Base-by-base conservation (phyloP, 1,140 invertebrate genomes). In the Meteorus sp. region DNA sequence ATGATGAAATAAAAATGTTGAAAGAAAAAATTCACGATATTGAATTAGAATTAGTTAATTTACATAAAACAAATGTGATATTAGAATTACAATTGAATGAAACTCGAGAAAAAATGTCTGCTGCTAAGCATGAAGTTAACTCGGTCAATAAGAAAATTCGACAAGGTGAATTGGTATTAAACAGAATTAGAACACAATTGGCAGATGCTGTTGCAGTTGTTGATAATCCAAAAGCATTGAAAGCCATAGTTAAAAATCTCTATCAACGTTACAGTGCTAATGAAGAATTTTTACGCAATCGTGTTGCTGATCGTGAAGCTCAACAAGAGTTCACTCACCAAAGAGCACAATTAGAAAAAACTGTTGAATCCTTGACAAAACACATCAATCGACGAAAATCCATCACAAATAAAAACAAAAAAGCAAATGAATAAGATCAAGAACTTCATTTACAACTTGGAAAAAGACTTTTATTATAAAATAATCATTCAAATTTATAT, bases 291-390 rank as follows among this genome's bases (percentile, higher is more conserved):
- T 79, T 85, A 31, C 80, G 84, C 3, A 84, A 78, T 39, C 85
- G 84, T 9, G 78, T 82, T 15, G 84, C 85, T 1, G 88, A 90
- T 67, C 83, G 85, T 4, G 88, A 92, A 50, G 88, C 88, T 2
- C 86, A 89, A 37, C 85, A 86, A 29, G 91, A 94, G 74, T 90
- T 93, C 68, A 82, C 86, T 52, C 81, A 89, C 9, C 92, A 95
- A 72, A 80, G 90, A 17, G 87, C 89, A 61, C 89, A 93, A 67
- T 79, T 92, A 11, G 92, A 94, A 73, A 84, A 83, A 47, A 89
- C 89, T 6, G 80, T 94, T 5, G 82, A 82, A 1, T 83, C 83
- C 0, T 78, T 89, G 11, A 80, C 82, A 29, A 81, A 82, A 61
- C 85, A 88, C 66, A 69, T 87, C 45, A 61, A 68, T 27, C 79